Evolutionary conservation across 2,888 invertebrate genomes (phyloP).

Genomic region (Dromius quadrimaculatus): DNA sequence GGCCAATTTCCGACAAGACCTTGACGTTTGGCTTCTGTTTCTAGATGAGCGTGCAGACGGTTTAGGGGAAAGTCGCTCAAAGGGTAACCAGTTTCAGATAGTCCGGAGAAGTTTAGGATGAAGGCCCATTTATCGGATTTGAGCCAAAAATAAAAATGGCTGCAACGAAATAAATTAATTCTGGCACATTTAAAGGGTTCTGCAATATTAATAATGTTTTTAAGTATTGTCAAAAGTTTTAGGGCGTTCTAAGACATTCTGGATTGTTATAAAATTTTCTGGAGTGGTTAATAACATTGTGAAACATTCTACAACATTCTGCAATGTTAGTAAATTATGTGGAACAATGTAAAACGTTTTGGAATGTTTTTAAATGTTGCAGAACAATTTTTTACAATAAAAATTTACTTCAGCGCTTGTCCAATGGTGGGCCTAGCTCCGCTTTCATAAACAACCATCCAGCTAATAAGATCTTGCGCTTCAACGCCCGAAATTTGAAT

Average conservation of each 20-base stretch:
- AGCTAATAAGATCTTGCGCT: constrained; percentile 62
- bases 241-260: too few species aligned
- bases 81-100: constrained; percentile 57
- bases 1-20: constrained; percentile 64
- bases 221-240: too few species aligned
- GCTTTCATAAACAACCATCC: constrained; percentile 64
- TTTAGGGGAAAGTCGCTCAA: constrained; percentile 58
- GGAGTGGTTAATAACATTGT: too few species aligned
- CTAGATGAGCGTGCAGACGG: constrained; percentile 61
- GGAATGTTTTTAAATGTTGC: too few species aligned
- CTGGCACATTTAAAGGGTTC: not conserved
- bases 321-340: not conserved
- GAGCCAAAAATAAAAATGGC: constrained; percentile 64
- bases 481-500: constrained; percentile 57
- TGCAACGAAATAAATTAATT: constrained; percentile 55
- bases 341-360: too few species aligned
- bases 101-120: constrained; percentile 63
- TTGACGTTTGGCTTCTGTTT: constrained; percentile 60
- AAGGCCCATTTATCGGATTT: constrained; percentile 63
- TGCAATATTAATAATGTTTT: too few species aligned
- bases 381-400: too few species aligned
- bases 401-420: constrained; percentile 64
- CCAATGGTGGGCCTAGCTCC: constrained; percentile 62
- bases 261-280: too few species aligned
- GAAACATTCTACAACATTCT: too few species aligned